Base-by-base conservation (phyloP, 2,797 vertebrate species). In the Aselliscus stoliczkanus region DNA sequence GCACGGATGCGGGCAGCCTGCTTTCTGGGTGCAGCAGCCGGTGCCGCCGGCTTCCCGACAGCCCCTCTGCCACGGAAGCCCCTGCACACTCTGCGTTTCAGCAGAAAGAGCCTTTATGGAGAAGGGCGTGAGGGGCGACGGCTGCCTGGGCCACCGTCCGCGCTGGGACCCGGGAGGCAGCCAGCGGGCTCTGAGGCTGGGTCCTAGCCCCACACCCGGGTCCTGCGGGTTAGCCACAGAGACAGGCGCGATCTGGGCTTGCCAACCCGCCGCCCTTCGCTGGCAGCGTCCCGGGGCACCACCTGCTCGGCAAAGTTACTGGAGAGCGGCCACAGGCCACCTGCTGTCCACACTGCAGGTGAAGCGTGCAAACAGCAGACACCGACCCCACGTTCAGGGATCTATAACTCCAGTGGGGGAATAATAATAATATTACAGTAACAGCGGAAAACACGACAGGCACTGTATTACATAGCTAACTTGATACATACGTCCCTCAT, bases 311-410 rank as follows among this genome's bases (percentile, higher is more conserved):
- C 31, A 65, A 10, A 20, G 31, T 14, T 18, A 13, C 17, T 21
- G 44, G 20, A 39, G 39, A 47, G 7, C 54, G 15, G 1, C 13
- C 4, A 15, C 0, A 29, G 1, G n/a, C 56, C 47, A 3, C 0
- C 2, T 14, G 11, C 14, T 4, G 13, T 21, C 21, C 21, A 6
- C 44, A 4, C 42, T 47, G 42, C 2, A 4, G 14, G 17, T 21
- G 44, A 0, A 4, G 7, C 0, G 4, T 17, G 29, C 62, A n/a
- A 62, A 34, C 5, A 52, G 29, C 47, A 37, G 42, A 54, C 27
- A 0, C 29, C 0, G 23, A 25, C 5, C 47, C 27, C 93, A 5
- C n/a, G 60, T 42, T 31, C n/a, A 27, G 58, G 42, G 47, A 6
- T 5, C 72, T 44, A 17, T 5, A 47, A 67, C 13, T 44, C 72